Conservation (phyloP, 2,113 vertebrate genomes). For the Microtus pennsylvanicus region DNA sequence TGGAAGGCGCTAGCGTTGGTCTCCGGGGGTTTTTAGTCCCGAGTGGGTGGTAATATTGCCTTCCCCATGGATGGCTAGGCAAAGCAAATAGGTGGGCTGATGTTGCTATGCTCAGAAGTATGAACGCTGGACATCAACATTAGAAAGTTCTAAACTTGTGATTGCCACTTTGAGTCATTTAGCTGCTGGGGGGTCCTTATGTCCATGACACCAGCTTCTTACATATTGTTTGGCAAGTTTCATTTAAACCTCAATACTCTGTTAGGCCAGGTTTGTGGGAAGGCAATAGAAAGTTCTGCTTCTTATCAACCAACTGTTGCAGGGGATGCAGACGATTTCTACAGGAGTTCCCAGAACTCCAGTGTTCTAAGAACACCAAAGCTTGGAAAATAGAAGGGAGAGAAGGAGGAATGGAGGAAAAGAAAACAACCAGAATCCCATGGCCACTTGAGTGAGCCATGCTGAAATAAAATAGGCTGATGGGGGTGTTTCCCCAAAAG, state of each 20-base stretch:
- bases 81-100: neutral
- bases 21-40: neutral
- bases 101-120: neutral
- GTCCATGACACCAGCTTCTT: neutral
- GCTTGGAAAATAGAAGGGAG: too few relatives aligned
- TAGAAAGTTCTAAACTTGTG: neutral
- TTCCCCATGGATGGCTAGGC: neutral
- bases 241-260: neutral
- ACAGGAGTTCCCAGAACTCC: neutral
- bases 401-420: neutral
- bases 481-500: neutral
- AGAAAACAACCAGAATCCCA: neutral
- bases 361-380: conserved; percentile 24
- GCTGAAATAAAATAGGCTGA: neutral
- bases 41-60: accelerated
- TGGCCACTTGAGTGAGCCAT: neutral
- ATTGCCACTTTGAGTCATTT: neutral
- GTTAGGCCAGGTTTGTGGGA: neutral
- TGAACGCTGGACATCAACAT: neutral
- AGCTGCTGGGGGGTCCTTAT: neutral
- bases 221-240: neutral
- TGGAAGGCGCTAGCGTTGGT: neutral
- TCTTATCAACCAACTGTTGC: neutral
- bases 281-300: neutral
- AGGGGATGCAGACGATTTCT: neutral